Evolutionary conservation across 1,140 invertebrate species (phyloP), one percentile per base, ranked within the genome.

Genomic region (Listronotus bonariensis): DNA sequence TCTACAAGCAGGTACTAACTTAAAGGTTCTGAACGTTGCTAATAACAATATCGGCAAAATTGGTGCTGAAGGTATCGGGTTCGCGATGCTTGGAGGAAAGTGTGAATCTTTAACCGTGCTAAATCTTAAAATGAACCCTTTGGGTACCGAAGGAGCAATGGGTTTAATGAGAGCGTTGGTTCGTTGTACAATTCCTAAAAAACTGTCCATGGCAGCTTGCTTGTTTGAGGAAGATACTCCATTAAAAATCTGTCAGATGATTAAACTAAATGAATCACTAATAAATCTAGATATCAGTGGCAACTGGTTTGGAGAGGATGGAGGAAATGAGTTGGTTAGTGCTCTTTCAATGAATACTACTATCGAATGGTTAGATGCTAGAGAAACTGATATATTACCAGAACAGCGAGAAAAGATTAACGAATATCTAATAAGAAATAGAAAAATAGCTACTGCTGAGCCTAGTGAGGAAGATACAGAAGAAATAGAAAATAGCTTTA

Each of bases 121-220:
- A 14, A 72, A 78, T 57, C 55, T 80, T 12, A 69, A 72, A 61
- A 61, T 79, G 11, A 80, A 80, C 66, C 74, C 78, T 34, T 70
- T 80, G 46, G 70, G 68, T n/a, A 70, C 76, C 41, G 64, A 71
- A 5, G 78, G 79, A 4, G 67, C 68, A 1, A 73, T 77, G 70
- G 73, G 71, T 0, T 71, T 80, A 34, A 68, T 79, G 41, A 67
- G 74, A 42, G 71, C 74, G 3, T 42, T 80, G 14, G 73, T 76
- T 1, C 70, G 77, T n/a, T 67, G 69, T 15, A 56, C 68, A 14
- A 68, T 68, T 64, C 68, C 71, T 0, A 53, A 63, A 46, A 70
- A 73, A 54, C 20, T 80, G 9, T 74, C 68, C 12, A 49, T 80
- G 36, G 66, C 71, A n/a, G 73, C 72, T 3, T 76, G 74, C 57